Evolutionary conservation across 2,797 vertebrate species (phyloP).

Genomic region (Cottoperca gobio): DNA sequence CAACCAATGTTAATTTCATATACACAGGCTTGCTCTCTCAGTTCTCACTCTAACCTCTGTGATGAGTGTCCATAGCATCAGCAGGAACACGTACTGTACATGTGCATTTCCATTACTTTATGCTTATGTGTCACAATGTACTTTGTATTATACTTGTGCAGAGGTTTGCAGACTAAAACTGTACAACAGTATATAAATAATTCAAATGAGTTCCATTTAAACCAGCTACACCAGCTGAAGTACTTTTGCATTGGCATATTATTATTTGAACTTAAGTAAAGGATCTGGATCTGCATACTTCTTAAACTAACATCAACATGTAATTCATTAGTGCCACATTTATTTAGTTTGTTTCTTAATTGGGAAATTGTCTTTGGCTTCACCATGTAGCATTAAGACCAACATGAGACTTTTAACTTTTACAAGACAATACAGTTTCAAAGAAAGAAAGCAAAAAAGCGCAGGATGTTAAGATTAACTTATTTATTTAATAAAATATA

Average conservation of each 20-base stretch:
- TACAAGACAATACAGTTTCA: neutral
- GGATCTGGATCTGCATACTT: neutral
- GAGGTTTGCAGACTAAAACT: neutral
- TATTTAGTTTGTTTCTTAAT: neutral
- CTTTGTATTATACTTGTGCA: neutral
- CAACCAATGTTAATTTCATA: conserved; percentile 85
- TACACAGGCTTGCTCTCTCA: conserved; percentile 60
- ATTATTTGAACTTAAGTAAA: neutral
- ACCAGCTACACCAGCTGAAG: neutral
- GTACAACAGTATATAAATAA: neutral
- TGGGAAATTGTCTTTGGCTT: neutral
- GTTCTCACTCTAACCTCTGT: conserved; percentile 55
- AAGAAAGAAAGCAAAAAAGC: neutral
- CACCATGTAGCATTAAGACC: neutral
- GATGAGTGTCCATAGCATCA: conserved; percentile 17
- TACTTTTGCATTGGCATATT: neutral
- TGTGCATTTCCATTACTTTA: neutral
- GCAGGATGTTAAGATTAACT: neutral
- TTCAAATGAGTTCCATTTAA: neutral
- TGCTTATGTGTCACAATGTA: neutral
- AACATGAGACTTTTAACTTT: neutral
- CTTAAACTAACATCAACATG: neutral
- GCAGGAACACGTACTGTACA: neutral
- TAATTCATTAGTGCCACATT: neutral
- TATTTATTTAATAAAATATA: neutral